Evolutionary conservation across 2,797 vertebrate species (phyloP), one percentile per base, ranked within the genome.

Genomic region (Esox masquinongy): DNA sequence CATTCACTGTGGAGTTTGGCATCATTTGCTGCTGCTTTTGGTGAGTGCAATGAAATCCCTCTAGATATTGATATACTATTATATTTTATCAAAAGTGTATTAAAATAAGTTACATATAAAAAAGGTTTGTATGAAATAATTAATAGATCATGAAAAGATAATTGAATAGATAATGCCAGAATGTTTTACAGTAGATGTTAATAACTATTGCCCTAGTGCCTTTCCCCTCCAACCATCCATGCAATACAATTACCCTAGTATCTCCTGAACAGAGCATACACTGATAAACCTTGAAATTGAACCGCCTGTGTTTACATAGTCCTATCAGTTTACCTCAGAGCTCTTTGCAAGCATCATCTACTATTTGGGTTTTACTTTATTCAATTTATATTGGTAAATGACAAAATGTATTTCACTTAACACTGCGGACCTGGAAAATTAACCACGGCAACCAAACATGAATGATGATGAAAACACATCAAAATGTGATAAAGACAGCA

Each of bases 361-460:
- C 9, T 17, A 53, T 3, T 19, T 29, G 7, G 29, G 7, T 31
- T 22, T 56, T 24, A 17, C 19, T 31, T 34, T 19, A 72, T 72
- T 59, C 51, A 31, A 72, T 72, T 9, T 36, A 8, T 34, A 17
- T 59, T 56, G 1, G 3, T 43, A 56, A 24, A 68, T 70, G 11
- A 76, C 64, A 68, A 31, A 63, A 75, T 77, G 67, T 34, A 49
- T 51, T 24, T 59, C 74, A 70, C 49, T 81, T 78, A 22, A 56
- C 50, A 56, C 50, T 12, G 26, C 12, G 24, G 15, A 49, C 24
- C 24, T 47, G 4, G 1, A 14, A 50, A 15, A 26, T 49, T 24
- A 53, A 66, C 63, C 68, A 69, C 15, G 29, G 74, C 36, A 64
- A 56, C 15, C 47, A 74, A 74, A 78, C 74, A 83, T 56, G 77